Percentiles rank a stretch among this genome's conserved stretches.
Conservation (phyloP, 2,888 invertebrate species). For the Deilephila elpenor region DNA sequence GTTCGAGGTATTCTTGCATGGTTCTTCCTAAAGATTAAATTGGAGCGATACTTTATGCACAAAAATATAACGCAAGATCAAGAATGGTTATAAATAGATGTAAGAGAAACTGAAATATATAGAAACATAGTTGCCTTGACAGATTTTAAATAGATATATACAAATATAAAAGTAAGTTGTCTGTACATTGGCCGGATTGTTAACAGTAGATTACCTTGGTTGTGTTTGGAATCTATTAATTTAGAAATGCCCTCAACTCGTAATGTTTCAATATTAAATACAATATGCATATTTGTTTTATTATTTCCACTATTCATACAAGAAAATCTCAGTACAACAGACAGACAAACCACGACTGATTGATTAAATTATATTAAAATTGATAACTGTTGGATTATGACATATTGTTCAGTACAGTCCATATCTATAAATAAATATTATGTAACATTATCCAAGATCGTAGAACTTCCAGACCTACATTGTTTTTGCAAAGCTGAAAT, state of each 20-base stretch:
- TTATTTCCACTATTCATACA: background rate
- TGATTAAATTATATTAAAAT: background rate
- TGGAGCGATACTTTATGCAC: background rate
- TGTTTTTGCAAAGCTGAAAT: too few species aligned
- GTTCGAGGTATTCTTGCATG: background rate
- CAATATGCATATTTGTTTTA: background rate
- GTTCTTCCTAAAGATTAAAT: background rate
- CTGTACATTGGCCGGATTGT: background rate
- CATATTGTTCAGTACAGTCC: conserved; percentile 4
- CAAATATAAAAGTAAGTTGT: background rate
- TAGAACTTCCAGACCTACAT: too few species aligned
- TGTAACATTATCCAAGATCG: background rate
- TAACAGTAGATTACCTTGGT: background rate
- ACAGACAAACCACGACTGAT: background rate
- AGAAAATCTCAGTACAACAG: background rate
- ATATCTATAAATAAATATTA: conserved; percentile 19
- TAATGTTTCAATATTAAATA: background rate
- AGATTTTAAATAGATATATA: conserved; percentile 7
- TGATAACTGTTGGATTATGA: background rate
- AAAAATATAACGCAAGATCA: background rate
- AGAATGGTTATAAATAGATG: background rate
- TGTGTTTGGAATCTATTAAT: background rate
- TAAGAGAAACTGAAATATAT: conserved; percentile 10
- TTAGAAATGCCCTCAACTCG: too few species aligned
- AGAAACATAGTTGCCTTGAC: conserved; percentile 21